Conservation (phyloP, 2,113 vertebrate genomes). For the Crotalus horridus region DNA sequence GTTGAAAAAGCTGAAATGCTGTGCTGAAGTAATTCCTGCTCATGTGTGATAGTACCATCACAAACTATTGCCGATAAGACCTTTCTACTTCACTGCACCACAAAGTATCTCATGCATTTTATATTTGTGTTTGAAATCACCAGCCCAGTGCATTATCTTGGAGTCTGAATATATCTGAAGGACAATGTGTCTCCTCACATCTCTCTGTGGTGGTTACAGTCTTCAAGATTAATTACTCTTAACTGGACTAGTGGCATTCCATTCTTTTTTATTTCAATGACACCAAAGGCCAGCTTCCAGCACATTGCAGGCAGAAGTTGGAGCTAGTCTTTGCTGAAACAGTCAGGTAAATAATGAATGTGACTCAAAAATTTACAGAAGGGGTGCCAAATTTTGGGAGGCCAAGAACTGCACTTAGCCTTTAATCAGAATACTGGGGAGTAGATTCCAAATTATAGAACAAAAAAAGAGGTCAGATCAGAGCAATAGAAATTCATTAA, state of each 20-base stretch:
- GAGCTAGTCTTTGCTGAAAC: not conserved
- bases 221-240: constrained; percentile 21
- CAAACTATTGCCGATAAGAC: constrained; percentile 19
- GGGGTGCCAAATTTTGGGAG: not conserved
- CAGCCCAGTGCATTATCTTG: constrained; percentile 17
- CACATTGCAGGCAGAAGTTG: not conserved
- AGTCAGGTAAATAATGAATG: not conserved
- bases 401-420: not conserved
- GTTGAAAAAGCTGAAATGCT: not conserved
- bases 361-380: not conserved
- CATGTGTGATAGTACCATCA: constrained; percentile 25
- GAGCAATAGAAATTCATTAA: not conserved
- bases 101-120: constrained; percentile 34
- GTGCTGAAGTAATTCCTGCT: constrained; percentile 22
- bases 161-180: constrained; percentile 25
- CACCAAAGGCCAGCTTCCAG: not conserved
- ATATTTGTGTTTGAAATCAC: constrained; percentile 20
- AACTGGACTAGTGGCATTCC: not conserved
- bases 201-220: not conserved
- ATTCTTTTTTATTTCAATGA: not conserved
- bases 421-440: not conserved
- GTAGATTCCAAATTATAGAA: not conserved
- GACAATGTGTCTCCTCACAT: constrained; percentile 13
- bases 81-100: constrained; percentile 25
- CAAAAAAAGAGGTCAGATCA: not conserved